These are phyloP conservation scores for Ictalurus furcatus DNA, from an alignment of 2,113 vertebrate species.

Conservation along the genomic window DNA sequence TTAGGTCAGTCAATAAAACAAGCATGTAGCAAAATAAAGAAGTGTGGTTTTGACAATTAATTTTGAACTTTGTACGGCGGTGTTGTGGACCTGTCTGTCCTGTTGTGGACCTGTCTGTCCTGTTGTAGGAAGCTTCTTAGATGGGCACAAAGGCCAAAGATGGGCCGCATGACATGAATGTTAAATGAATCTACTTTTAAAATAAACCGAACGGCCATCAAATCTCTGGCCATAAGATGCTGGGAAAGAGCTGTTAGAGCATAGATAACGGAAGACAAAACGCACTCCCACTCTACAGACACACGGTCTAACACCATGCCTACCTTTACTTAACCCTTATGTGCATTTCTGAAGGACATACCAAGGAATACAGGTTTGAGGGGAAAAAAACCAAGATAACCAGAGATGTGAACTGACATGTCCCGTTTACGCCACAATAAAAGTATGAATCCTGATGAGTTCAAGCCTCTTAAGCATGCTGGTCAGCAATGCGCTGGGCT, in stretches of 20 bases:
- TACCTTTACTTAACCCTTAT: conserved; percentile 44
- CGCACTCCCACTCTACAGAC: conserved; percentile 9
- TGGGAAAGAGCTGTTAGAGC: conserved; percentile 42
- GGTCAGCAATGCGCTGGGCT: conserved; percentile 34
- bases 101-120: background rate
- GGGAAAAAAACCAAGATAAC: conserved; percentile 50
- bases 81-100: background rate
- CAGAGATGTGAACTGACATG: conserved; percentile 59
- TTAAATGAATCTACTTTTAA: conserved; percentile 38
- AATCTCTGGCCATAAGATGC: conserved; percentile 25
- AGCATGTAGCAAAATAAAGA: background rate
- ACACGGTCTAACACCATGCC: conserved; percentile 38
- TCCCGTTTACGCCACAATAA: conserved; percentile 61
- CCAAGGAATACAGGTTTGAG: conserved; percentile 52
- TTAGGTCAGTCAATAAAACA: conserved; percentile 30
- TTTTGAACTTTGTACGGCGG: background rate
- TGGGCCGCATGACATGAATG: conserved; percentile 21
- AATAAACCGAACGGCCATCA: conserved; percentile 34
- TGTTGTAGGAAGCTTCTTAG: background rate
- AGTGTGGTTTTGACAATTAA: conserved; percentile 21
- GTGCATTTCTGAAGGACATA: conserved; percentile 48
- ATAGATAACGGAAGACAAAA: conserved; percentile 48
- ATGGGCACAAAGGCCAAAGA: background rate
- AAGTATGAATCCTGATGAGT: conserved; percentile 42
- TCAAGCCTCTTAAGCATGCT: conserved; percentile 37